Conservation (phyloP, 1,140 invertebrate species). For the Monomorium pharaonis region DNA sequence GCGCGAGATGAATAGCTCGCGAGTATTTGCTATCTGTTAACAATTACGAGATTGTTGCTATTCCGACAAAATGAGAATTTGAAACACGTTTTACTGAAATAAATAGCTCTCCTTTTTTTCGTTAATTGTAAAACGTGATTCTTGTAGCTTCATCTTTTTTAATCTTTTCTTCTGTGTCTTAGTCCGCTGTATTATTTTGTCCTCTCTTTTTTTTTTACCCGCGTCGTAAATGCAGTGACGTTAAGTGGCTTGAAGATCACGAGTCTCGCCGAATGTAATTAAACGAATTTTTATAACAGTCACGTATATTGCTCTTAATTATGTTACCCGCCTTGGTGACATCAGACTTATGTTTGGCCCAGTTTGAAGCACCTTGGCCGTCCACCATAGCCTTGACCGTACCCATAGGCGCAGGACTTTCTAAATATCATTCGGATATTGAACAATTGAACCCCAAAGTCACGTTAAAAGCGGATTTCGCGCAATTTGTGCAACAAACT, state of each 20-base stretch:
- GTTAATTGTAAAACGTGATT: no score
- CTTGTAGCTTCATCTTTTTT: background rate
- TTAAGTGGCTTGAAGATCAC: background rate
- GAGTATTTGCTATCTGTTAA: background rate
- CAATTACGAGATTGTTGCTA: background rate
- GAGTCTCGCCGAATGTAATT: background rate
- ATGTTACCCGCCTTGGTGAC: constrained; percentile 24
- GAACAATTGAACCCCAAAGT: background rate
- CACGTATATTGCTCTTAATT: constrained; percentile 40
- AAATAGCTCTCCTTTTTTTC: background rate
- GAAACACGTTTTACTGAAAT: background rate
- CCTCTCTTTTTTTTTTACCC: background rate
- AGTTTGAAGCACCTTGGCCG: constrained; percentile 42
- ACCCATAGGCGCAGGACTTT: background rate
- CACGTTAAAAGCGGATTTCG: background rate
- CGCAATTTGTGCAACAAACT: background rate
- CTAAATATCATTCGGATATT: background rate
- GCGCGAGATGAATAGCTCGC: background rate
- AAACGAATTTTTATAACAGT: constrained; percentile 20
- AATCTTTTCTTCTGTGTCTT: background rate
- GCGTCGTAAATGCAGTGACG: background rate
- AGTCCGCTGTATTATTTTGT: background rate
- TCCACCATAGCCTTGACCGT: constrained; percentile 27
- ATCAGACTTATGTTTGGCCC: constrained; percentile 36
- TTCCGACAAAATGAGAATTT: background rate